Conservation (phyloP, 2,113 vertebrate genomes). For the Guaruba guarouba region DNA sequence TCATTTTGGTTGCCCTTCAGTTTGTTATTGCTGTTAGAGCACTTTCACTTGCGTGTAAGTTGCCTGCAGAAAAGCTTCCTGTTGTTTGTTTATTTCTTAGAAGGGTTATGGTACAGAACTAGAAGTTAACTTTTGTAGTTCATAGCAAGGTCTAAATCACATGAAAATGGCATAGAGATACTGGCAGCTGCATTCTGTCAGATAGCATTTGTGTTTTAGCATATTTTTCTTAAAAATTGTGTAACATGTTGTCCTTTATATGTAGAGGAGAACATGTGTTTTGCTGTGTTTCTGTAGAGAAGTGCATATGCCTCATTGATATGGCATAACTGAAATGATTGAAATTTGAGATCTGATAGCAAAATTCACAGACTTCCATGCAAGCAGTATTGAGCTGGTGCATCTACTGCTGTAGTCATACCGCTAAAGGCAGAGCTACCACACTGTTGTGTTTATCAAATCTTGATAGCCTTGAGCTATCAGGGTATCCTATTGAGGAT, state of each 20-base stretch:
- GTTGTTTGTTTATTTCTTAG: background rate
- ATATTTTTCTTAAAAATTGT: background rate
- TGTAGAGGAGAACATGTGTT: background rate
- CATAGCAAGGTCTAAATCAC: background rate
- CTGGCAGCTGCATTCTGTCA: background rate
- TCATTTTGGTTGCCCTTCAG: background rate
- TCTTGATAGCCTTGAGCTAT: background rate
- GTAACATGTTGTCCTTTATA: background rate
- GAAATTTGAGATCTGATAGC: background rate
- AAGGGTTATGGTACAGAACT: background rate
- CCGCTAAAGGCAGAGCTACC: background rate
- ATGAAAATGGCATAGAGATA: background rate
- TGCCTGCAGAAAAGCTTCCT: background rate
- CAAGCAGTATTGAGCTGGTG: background rate
- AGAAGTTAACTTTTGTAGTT: background rate
- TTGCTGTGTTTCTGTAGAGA: background rate
- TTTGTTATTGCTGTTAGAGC: background rate
- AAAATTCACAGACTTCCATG: background rate
- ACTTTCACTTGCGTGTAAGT: rapidly evolving
- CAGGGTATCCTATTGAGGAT: background rate
- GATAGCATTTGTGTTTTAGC: background rate
- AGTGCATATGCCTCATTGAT: background rate
- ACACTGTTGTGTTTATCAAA: background rate
- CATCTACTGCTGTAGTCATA: background rate
- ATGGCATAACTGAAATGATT: background rate